Conservation (phyloP, 2,113 vertebrate genomes). For the Hippocampus zosterae region DNA sequence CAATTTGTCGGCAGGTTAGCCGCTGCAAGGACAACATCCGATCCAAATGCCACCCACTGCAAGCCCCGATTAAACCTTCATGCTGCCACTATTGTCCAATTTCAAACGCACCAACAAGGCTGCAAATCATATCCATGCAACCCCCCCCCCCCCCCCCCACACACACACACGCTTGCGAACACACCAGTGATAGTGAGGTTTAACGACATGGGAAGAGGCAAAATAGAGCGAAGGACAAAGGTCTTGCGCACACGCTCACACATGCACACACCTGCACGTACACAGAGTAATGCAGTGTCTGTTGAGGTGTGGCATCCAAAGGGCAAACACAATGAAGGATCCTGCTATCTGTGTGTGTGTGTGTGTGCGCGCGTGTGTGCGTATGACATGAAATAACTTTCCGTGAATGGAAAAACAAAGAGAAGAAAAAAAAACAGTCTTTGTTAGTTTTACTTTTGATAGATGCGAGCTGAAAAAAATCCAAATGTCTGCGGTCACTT, state of each 20-base stretch:
- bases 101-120: not conserved
- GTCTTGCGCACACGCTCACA: not conserved
- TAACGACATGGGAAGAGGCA: not conserved
- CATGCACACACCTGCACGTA: not conserved
- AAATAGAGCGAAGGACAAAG: conserved; percentile 4
- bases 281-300: not conserved
- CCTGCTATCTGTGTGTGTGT: not conserved
- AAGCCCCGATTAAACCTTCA: not conserved
- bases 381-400: too few species aligned
- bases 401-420: not conserved
- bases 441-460: not conserved
- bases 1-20: not conserved
- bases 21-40: not conserved
- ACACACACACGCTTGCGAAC: not conserved
- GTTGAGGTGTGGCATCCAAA: conserved; percentile 4
- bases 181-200: not conserved
- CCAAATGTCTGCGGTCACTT: not conserved
- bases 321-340: not conserved
- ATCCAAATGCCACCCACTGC: not conserved
- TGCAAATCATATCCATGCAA: not conserved
- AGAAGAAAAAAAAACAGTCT: not conserved
- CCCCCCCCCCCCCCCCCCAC: too few species aligned
- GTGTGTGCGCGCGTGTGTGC: not conserved
- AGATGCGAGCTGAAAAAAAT: not conserved
- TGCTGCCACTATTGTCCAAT: not conserved